Percentiles rank a stretch among this genome's conserved stretches.
Conservation (phyloP, 2,113 vertebrate genomes). For the Anser brachyrhynchus region DNA sequence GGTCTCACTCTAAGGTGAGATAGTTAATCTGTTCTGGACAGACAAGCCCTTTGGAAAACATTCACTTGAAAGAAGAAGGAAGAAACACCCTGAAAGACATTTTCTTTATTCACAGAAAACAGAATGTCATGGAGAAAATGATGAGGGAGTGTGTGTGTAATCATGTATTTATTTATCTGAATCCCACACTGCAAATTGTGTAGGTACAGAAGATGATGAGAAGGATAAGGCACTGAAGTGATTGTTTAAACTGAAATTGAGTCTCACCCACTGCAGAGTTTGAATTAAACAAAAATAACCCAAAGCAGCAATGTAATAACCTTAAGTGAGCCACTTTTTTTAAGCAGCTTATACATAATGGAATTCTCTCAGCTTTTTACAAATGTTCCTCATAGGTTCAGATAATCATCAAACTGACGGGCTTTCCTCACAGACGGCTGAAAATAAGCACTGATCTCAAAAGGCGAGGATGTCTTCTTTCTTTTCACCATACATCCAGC, state of each 20-base stretch:
- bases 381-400: conserved; percentile 56
- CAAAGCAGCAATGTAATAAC: conserved; percentile 65
- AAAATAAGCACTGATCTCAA: conserved; percentile 50
- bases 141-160: conserved; percentile 45
- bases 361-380: conserved; percentile 64
- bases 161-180: conserved; percentile 65
- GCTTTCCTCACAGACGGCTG: conserved; percentile 27
- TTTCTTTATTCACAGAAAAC: conserved; percentile 61
- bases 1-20: conserved; percentile 31
- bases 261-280: conserved; percentile 59
- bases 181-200: conserved; percentile 36
- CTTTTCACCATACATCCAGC: not conserved
- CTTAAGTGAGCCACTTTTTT: conserved; percentile 68
- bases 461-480: conserved; percentile 1
- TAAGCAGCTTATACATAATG: conserved; percentile 70
- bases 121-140: conserved; percentile 43
- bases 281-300: conserved; percentile 75
- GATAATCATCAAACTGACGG: conserved; percentile 56
- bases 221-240: conserved; percentile 64
- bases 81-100: conserved; percentile 18
- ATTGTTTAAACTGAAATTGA: conserved; percentile 75
- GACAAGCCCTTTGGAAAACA: conserved; percentile 28
- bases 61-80: conserved; percentile 9
- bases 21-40: conserved; percentile 48
- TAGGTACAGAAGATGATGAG: conserved; percentile 62